Evolutionary conservation across 1,140 invertebrate genomes (phyloP).

Genomic region (Zaprionus ghesquierei): DNA sequence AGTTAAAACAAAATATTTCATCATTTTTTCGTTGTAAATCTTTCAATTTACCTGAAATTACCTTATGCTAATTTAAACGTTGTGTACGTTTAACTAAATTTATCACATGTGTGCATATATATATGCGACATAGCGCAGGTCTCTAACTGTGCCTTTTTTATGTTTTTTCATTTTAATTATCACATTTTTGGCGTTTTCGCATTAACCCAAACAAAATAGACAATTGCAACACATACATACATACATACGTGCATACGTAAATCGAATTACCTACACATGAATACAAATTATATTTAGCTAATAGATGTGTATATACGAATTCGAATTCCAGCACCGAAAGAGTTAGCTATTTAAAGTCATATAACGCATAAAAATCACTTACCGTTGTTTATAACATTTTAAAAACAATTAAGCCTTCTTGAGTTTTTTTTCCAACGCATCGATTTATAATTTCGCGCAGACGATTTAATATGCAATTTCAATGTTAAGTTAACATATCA

Average conservation of each 20-base stretch:
- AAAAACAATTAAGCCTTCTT: constrained; percentile 10
- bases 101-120: background rate
- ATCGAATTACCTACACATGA: background rate
- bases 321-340: background rate
- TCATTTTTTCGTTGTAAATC: background rate
- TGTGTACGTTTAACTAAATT: background rate
- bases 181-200: background rate
- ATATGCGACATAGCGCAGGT: background rate
- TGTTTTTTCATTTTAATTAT: background rate
- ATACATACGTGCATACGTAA: background rate
- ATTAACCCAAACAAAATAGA: background rate
- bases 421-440: constrained; percentile 17
- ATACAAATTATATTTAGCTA: background rate
- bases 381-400: constrained; percentile 66
- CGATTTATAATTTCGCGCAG: constrained; percentile 29
- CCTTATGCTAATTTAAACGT: background rate
- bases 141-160: background rate
- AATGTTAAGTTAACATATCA: constrained; percentile 16
- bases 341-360: background rate
- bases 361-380: constrained; percentile 22
- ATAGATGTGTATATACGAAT: background rate
- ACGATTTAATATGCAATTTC: constrained; percentile 21
- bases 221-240: background rate
- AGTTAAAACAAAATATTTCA: background rate
- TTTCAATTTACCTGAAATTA: background rate